A percentile compares a stretch with the other conserved stretches of the same genome.
Evolutionary conservation across 2,888 invertebrate species (phyloP).

Genomic region (Trissonchulus latispiculum): DNA sequence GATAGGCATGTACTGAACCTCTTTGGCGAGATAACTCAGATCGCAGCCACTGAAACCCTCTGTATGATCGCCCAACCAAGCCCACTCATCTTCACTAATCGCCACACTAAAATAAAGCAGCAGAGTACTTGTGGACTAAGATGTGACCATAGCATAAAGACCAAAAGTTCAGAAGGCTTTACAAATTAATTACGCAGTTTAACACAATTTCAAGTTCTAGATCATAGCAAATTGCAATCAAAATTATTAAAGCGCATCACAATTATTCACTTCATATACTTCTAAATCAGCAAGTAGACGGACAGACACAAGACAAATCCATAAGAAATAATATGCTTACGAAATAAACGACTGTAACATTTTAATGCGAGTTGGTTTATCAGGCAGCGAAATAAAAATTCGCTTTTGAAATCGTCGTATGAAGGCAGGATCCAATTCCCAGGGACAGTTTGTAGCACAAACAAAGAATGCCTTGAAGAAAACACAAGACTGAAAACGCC

Average conservation of each 20-base stretch:
- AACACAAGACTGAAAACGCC: too few species aligned
- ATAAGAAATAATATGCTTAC: not conserved
- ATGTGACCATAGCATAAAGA: too few species aligned
- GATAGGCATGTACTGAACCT: conserved; percentile 50
- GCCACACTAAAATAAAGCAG: too few species aligned
- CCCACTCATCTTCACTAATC: too few species aligned
- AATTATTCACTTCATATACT: too few species aligned
- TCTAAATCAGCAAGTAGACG: not conserved
- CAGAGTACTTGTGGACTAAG: too few species aligned
- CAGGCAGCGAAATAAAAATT: conserved; percentile 53
- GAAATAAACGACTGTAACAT: not conserved
- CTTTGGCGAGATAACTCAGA: conserved; percentile 49
- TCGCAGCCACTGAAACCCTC: conserved; percentile 54
- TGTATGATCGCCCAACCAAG: conserved; percentile 46
- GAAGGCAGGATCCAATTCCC: conserved; percentile 56
- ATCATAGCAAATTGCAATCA: not conserved
- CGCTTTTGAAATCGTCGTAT: conserved; percentile 53
- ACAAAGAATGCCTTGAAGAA: conserved; percentile 50
- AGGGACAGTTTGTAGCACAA: conserved; percentile 56
- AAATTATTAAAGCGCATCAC: too few species aligned
- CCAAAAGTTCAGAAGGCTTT: too few species aligned
- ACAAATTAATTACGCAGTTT: too few species aligned
- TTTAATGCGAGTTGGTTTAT: conserved; percentile 40
- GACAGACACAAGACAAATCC: too few species aligned
- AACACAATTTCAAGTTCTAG: too few species aligned